phyloP scores from a whole-genome alignment of 2,888 invertebrate genomes.

The Drosophila paramelanica region DNA sequence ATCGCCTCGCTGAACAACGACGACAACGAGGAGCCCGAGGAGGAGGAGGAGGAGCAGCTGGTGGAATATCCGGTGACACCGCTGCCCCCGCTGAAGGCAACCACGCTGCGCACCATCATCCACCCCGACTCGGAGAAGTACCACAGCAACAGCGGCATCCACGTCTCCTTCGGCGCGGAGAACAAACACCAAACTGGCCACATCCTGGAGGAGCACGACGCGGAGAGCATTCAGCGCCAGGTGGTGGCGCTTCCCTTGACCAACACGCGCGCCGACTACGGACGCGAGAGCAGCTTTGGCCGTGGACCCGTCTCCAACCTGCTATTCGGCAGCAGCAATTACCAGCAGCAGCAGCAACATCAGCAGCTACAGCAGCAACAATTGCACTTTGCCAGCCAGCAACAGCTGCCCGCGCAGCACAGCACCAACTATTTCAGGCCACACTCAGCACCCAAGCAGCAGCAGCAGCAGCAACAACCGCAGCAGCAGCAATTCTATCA shows the following conservation, averaged over 20 bases:
- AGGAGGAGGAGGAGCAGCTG: conserved; percentile 84
- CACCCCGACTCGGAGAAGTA: conserved; percentile 94
- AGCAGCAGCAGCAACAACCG: conserved; percentile 30
- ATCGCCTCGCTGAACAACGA: conserved; percentile 91
- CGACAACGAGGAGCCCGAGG: conserved; percentile 86
- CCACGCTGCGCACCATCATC: conserved; percentile 93
- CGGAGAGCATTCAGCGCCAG: conserved; percentile 89
- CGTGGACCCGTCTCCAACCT: conserved; percentile 60
- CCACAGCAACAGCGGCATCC: conserved; percentile 92
- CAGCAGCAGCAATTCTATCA: conserved; percentile 35
- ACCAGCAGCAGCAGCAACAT: conserved; percentile 69
- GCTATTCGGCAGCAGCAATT: conserved; percentile 44
- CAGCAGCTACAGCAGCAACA: conserved; percentile 39
- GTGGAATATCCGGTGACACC: conserved; percentile 86
- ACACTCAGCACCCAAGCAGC: conserved; percentile 44
- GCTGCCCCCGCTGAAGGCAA: conserved; percentile 88
- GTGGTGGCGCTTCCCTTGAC: conserved; percentile 86
- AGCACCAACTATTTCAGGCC: conserved; percentile 52
- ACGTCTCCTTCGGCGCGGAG: conserved; percentile 92
- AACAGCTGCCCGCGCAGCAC: conserved; percentile 29
- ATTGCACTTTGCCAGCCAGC: conserved; percentile 33
- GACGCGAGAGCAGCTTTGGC: conserved; percentile 58
- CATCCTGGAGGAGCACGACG: conserved; percentile 86
- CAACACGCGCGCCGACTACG: conserved; percentile 78
- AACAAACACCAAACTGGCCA: conserved; percentile 85